Percentiles rank a stretch among this genome's conserved stretches.
These are phyloP conservation scores for Stercorarius parasiticus DNA, from an alignment of 2,113 vertebrate species.

Conservation along the genomic window DNA sequence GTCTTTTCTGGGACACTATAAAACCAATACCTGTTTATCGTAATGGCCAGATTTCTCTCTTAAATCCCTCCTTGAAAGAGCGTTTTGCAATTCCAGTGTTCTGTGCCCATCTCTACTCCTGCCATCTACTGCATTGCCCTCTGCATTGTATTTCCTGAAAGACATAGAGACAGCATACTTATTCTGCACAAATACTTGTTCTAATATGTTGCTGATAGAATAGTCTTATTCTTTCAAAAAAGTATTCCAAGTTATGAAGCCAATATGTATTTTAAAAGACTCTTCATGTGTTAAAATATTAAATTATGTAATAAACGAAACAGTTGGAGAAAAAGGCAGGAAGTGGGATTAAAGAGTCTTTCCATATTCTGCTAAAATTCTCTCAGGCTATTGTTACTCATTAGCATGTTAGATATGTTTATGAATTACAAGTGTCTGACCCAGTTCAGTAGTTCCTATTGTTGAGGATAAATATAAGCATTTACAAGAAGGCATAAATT, in stretches of 20 bases:
- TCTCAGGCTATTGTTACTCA: background rate
- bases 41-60: background rate
- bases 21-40: background rate
- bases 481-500: background rate
- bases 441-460: background rate
- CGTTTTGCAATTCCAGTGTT: background rate
- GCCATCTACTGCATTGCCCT: background rate
- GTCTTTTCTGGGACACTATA: background rate
- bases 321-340: background rate
- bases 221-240: background rate
- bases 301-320: background rate
- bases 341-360: background rate
- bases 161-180: background rate
- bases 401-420: background rate
- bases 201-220: background rate
- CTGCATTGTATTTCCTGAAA: background rate
- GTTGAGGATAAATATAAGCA: background rate
- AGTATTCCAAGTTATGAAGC: background rate
- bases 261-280: background rate
- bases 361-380: background rate
- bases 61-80: background rate
- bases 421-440: background rate
- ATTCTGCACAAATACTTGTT: background rate
- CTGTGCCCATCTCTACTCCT: background rate
- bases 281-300: background rate